Evolutionary conservation across 2,113 vertebrate species (phyloP).

Genomic region (Illadopsis cleaveri): DNA sequence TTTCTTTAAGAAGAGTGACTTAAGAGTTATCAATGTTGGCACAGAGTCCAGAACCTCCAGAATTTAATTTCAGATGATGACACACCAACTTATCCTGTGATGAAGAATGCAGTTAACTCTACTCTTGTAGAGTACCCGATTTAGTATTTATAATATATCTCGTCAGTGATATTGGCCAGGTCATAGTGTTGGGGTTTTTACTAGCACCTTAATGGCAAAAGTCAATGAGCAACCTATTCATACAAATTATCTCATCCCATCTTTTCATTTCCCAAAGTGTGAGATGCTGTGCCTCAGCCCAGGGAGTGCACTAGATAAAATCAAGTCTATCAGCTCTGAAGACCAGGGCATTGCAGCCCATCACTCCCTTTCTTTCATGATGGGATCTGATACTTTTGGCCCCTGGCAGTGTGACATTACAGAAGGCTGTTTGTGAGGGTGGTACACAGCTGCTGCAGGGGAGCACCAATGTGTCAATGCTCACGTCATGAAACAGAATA

Average conservation of each 20-base stretch:
- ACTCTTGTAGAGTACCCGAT: background rate
- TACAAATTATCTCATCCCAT: background rate
- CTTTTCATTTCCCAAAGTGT: background rate
- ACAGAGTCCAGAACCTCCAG: background rate
- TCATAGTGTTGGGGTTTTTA: background rate
- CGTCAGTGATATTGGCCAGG: background rate
- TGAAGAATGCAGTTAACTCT: background rate
- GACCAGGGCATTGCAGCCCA: background rate
- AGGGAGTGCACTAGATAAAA: accelerated
- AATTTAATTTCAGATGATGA: background rate
- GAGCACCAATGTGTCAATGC: background rate
- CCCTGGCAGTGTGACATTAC: background rate
- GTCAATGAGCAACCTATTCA: background rate
- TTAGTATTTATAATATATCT: background rate
- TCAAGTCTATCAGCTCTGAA: background rate
- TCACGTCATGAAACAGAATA: background rate
- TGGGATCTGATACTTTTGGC: background rate
- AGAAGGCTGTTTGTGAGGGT: background rate
- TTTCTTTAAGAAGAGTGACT: background rate
- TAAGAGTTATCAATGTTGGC: background rate
- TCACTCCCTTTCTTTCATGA: background rate
- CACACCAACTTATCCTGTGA: accelerated
- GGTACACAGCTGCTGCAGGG: background rate
- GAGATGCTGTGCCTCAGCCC: background rate
- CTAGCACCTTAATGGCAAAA: background rate